Evolutionary conservation across 1,140 invertebrate genomes (phyloP).

Genomic region (Mylabris phalerata): DNA sequence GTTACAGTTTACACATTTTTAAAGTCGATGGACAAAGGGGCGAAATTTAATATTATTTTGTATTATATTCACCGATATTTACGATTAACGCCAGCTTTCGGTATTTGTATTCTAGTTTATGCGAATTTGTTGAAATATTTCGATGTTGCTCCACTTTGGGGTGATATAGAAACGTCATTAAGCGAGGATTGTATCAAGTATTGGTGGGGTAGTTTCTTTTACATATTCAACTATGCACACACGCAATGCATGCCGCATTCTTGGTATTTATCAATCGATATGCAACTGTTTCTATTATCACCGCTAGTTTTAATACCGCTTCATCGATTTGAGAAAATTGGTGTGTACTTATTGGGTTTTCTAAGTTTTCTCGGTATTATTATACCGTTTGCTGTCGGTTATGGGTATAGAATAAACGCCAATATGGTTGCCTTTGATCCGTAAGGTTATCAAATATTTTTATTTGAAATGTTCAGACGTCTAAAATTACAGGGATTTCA

Average conservation of each 20-base stretch:
- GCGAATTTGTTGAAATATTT: slow-evolving; percentile 7
- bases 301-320: slow-evolving; percentile 5
- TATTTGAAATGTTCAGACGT: no score
- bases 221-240: slow-evolving; percentile 43
- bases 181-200: slow-evolving; percentile 37
- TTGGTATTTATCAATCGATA: slow-evolving; percentile 19
- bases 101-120: slow-evolving; percentile 2
- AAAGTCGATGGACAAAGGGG: slow-evolving; percentile 37
- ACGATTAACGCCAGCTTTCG: slow-evolving; percentile 31
- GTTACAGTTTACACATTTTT: no score
- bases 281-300: slow-evolving; percentile 19
- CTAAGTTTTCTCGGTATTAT: slow-evolving; percentile 3
- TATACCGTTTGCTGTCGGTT: slow-evolving; percentile 6
- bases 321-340: neutral
- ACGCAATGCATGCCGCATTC: slow-evolving; percentile 14
- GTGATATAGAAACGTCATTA: slow-evolving; percentile 28
- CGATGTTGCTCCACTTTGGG: slow-evolving; percentile 45
- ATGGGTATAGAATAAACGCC: neutral
- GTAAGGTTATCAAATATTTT: no score
- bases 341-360: neutral
- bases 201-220: slow-evolving; percentile 49
- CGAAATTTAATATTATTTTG: slow-evolving; percentile 35
- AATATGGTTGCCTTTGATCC: neutral
- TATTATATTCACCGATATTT: slow-evolving; percentile 52
- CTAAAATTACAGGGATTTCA: neutral